Conservation (phyloP, 2,797 vertebrate species). For the Cyprinodon diabolis region DNA sequence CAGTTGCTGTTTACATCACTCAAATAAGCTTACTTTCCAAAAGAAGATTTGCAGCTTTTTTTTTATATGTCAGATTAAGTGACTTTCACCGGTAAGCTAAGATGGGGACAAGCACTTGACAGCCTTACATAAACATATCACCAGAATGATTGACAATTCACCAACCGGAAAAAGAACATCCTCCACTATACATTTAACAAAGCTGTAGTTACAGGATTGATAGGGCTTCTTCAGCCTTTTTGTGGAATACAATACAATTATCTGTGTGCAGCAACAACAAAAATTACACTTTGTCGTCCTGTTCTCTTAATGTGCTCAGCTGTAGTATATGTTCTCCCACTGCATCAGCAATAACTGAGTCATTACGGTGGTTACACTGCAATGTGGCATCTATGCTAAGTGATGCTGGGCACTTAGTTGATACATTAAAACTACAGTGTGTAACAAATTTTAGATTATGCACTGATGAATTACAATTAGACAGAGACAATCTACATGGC, state of each 20-base stretch:
- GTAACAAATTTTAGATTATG: slow-evolving; percentile 76
- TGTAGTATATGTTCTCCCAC: slow-evolving; percentile 40
- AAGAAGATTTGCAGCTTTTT: no score
- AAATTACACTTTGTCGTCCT: slow-evolving; percentile 38
- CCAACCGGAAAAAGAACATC: no score
- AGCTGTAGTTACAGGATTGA: slow-evolving; percentile 31
- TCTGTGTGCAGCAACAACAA: slow-evolving; percentile 37
- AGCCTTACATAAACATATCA: no score
- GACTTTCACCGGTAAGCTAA: no score
- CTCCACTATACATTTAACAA: slow-evolving; percentile 26
- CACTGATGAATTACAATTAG: slow-evolving; percentile 73
- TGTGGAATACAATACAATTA: slow-evolving; percentile 37
- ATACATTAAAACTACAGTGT: slow-evolving; percentile 61
- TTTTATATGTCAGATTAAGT: no score
- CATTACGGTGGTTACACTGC: slow-evolving; percentile 56
- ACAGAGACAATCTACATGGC: slow-evolving; percentile 43
- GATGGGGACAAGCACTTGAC: no score
- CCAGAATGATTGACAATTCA: no score
- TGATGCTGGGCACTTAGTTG: slow-evolving; percentile 48
- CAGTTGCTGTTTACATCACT: no score
- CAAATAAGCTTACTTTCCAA: no score
- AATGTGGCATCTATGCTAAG: slow-evolving; percentile 45
- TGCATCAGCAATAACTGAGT: slow-evolving; percentile 49
- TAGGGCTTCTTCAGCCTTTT: slow-evolving; percentile 41
- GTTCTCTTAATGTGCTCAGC: slow-evolving; percentile 50